These are phyloP conservation scores for Cynocephalus volans DNA, from an alignment of 2,113 vertebrate genomes.

Conservation along the genomic window DNA sequence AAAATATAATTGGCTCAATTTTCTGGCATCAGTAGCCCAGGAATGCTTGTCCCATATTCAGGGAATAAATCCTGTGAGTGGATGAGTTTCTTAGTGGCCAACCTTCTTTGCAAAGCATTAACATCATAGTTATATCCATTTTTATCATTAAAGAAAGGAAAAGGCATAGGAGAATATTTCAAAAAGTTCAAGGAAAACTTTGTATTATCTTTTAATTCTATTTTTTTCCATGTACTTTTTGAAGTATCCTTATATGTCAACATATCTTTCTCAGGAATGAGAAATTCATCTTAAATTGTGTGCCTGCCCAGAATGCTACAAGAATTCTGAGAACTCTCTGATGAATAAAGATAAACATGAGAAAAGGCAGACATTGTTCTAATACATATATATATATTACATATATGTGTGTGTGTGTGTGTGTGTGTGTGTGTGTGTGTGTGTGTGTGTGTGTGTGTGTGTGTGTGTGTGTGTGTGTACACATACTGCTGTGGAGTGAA, in stretches of 20 bases:
- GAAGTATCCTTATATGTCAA: neutral
- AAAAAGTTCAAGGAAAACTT: too few relatives aligned
- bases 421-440: neutral
- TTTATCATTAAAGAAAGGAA: neutral
- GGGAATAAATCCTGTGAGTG: neutral
- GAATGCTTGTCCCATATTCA: neutral
- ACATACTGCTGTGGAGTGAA: too few relatives aligned
- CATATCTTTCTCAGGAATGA: neutral
- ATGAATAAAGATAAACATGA: neutral
- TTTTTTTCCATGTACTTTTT: too few relatives aligned
- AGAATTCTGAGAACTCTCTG: neutral
- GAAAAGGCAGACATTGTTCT: neutral
- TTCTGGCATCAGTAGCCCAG: neutral
- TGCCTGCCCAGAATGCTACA: neutral
- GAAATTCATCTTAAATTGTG: neutral
- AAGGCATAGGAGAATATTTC: neutral
- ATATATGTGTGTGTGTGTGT: neutral
- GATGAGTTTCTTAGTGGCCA: neutral
- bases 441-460: too few relatives aligned
- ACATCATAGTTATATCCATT: neutral
- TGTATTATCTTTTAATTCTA: too few relatives aligned
- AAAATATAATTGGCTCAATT: neutral
- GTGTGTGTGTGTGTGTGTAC: too few relatives aligned
- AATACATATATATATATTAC: neutral
- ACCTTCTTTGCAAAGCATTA: neutral